Base-by-base conservation (phyloP, 2,888 invertebrate species). In the Philhelius pedissequus region DNA sequence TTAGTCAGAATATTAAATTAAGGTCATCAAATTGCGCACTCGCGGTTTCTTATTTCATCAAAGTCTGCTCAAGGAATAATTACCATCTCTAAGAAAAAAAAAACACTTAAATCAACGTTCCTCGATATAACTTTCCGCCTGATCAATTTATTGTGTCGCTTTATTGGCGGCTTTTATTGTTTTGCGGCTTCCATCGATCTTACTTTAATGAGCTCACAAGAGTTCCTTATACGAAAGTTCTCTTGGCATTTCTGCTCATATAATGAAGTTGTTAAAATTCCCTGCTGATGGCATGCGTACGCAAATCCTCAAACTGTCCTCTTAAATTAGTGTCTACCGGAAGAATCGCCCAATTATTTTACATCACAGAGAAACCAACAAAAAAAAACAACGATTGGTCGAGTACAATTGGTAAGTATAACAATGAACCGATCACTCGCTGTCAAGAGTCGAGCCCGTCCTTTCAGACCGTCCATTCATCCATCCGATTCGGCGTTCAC, bases 401-500 rank as follows among this genome's bases (percentile, higher is more conserved):
- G 45, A 32, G 22, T 50, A 40, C 43, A 71, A 43, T 43, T 58
- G 43, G 22, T 45, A 50, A 60, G 43, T 48, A 50, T 54, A 78
- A 83, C 83, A 83, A 83, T 83, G 83, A 83, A 79, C 78, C 78
- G 74, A 83, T 83, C 83, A 83, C 64, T 83, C 83, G 83, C 52
- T 83, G 83, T 83, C 83, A 83, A 48, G 43, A 52, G 56, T 50
- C 60, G 30, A 66, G 73, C n/a, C 66, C 32, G 60, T 77, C 77
- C 73, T 82, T 73, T 74, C 68, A 74, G 22, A 15, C 25, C 73
- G 22, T 69, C 82, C 68, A 77, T 77, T 82, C 77, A 82, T 82
- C 68, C 73, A 82, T 73, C 68, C 13, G 30, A 58, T 74, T 66
- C 62, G 64, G 60, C 43, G 40, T 32, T 40, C 18, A 69, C 35